Base-by-base conservation (phyloP, 2,797 vertebrate species). In the Myripristis jacobus region DNA sequence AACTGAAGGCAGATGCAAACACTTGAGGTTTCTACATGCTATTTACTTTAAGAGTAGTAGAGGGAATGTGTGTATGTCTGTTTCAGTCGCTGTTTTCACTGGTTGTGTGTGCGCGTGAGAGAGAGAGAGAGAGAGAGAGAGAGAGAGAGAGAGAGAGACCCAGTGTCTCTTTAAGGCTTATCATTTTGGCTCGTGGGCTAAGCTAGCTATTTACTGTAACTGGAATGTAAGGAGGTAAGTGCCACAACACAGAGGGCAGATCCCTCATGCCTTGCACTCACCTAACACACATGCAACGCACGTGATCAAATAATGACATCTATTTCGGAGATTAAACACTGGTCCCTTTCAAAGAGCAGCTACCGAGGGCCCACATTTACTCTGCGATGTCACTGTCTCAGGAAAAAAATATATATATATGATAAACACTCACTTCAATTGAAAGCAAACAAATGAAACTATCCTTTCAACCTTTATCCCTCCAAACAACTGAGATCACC, bases 81-180 rank as follows among this genome's bases (percentile, higher is more conserved):
- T 70, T 65, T 73, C n/a, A 19, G 63, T 21, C 24, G 29, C 27
- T 66, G 64, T 68, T 25, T 56, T 31, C 63, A 27, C 46, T 19
- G 43, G 15, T 24, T 24, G 34, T 46, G n/a, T 24, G 1, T 51
- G 25, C 31, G 21, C 18, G 43, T 27, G 50, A 38, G 46, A 27
- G 22, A 24, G 38, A 21, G 57, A 41, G 56, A 19, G 51, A 25
- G 50, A 38, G 36, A 21, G 34, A 36, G 34, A 36, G 34, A 41
- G 38, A 41, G 38, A 41, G 38, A 41, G 38, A 41, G 41, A 57
- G 27, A 72, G 73, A 80, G 69, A 80, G 73, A 76, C 70, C 71
- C 62, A n/a, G 82, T 87, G 78, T 89, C 83, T 91, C 85, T 90
- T 86, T 88, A 90, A 91, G 86, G 76, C 86, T 91, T 91, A 91